phyloP scores from a whole-genome alignment of 37 sponge, comb jelly and placozoan genomes.

The Beroe forskalii region DNA sequence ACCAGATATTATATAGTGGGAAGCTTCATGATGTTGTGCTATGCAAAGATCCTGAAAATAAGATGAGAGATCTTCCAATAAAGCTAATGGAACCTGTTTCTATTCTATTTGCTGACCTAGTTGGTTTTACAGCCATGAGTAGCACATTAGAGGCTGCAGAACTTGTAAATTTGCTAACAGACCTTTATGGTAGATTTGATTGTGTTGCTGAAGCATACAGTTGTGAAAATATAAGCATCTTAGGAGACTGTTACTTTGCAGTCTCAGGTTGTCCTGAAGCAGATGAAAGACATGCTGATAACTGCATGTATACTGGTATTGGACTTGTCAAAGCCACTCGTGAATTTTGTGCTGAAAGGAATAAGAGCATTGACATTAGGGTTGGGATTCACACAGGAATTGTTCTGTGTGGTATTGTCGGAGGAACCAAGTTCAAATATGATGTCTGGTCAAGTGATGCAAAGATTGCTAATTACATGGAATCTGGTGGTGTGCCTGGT shows the following conservation, averaged over 20 bases:
- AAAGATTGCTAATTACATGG: slow-evolving; percentile 57
- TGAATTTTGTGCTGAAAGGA: slow-evolving; percentile 40
- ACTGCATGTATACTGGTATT: slow-evolving; percentile 56
- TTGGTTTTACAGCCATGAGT: slow-evolving; percentile 60
- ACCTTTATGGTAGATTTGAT: slow-evolving; percentile 52
- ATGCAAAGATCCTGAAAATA: slow-evolving; percentile 34
- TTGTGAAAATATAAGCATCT: slow-evolving; percentile 56
- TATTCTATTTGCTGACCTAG: slow-evolving; percentile 57
- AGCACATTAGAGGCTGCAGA: slow-evolving; percentile 31
- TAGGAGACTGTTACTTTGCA: slow-evolving; percentile 59
- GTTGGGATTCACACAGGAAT: slow-evolving; percentile 66
- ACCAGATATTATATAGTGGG: slow-evolving; percentile 14
- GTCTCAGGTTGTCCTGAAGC: slow-evolving; percentile 65
- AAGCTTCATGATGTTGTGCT: background rate
- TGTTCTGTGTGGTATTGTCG: slow-evolving; percentile 66
- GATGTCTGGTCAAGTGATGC: slow-evolving; percentile 66
- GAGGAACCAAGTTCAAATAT: slow-evolving; percentile 61
- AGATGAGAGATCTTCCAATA: slow-evolving; percentile 39
- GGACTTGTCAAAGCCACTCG: slow-evolving; percentile 58
- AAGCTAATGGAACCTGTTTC: slow-evolving; percentile 49
- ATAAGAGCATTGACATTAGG: slow-evolving; percentile 39
- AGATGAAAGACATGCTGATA: slow-evolving; percentile 62
- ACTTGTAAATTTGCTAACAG: slow-evolving; percentile 6
- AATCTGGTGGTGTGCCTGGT: slow-evolving; percentile 64
- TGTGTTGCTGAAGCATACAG: slow-evolving; percentile 39